Percentiles rank a stretch among this genome's conserved stretches.
phyloP scores from a whole-genome alignment of 2,113 vertebrate genomes.

The Paradoxurus hermaphroditus region DNA sequence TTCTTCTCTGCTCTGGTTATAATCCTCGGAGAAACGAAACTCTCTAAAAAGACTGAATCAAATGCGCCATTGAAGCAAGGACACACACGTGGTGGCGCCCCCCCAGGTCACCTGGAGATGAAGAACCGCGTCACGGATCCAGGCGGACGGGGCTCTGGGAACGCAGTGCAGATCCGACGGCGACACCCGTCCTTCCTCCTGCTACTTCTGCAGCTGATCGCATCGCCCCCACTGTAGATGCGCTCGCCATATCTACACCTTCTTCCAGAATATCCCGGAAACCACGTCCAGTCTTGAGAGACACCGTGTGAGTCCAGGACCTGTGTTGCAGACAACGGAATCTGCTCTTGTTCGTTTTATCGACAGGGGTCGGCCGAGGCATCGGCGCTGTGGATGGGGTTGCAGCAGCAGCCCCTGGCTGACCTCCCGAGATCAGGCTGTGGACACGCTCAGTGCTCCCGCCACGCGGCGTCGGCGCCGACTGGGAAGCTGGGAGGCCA shows the following conservation, averaged over 20 bases:
- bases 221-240: no score
- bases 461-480: not conserved
- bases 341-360: rapidly evolving
- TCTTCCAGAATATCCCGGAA: not conserved
- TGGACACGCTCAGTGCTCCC: no score
- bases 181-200: not conserved
- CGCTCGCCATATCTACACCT: no score
- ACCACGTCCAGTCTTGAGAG: not conserved
- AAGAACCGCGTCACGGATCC: not conserved
- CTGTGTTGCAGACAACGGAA: not conserved
- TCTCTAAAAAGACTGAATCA: not conserved
- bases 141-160: not conserved
- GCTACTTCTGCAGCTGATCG: not conserved
- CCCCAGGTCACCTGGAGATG: not conserved
- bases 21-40: not conserved
- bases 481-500: not conserved
- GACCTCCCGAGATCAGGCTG: not conserved
- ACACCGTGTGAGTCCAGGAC: not conserved
- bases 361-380: not conserved
- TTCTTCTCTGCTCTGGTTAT: not conserved
- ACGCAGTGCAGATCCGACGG: not conserved
- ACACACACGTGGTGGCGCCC: not conserved
- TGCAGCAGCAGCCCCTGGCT: not conserved
- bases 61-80: not conserved
- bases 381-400: rapidly evolving